A percentile compares a stretch with the other conserved stretches of the same genome.
These are phyloP conservation scores for Empis stercorea DNA, from an alignment of 2,888 invertebrate species.

Conservation along the genomic window DNA sequence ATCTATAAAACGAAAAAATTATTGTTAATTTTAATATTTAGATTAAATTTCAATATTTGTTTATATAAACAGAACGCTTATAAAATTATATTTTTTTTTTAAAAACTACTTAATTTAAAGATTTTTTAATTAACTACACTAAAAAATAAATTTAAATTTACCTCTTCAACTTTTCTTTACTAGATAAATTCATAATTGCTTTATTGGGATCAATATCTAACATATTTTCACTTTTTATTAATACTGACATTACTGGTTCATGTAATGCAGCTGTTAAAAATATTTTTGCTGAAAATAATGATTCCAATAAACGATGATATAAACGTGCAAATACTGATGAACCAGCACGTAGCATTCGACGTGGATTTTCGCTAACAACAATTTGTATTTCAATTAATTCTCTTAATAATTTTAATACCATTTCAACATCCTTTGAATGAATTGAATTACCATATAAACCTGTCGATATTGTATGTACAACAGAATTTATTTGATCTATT, in stretches of 20 bases:
- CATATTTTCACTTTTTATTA: constrained; percentile 83
- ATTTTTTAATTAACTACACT: too few species aligned
- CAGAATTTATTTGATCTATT: constrained; percentile 26
- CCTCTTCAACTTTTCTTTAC: constrained; percentile 43
- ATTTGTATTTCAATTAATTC: constrained; percentile 62
- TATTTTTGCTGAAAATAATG: constrained; percentile 78
- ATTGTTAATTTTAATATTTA: too few species aligned
- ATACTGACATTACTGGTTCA: constrained; percentile 77
- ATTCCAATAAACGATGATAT: constrained; percentile 80
- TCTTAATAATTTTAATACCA: constrained; percentile 49
- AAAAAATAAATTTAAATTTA: constrained; percentile 38
- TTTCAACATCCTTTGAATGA: constrained; percentile 59
- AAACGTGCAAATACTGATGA: constrained; percentile 77
- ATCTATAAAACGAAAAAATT: constrained; percentile 40
- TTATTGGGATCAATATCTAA: constrained; percentile 87
- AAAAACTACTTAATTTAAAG: not conserved
- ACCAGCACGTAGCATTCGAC: constrained; percentile 65
- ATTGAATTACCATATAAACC: constrained; percentile 63
- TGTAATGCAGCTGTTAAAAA: constrained; percentile 88
- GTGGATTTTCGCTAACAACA: constrained; percentile 52
- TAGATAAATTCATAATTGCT: constrained; percentile 36
- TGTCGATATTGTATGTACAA: constrained; percentile 38
- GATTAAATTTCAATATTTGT: too few species aligned
- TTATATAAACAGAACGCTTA: too few species aligned
- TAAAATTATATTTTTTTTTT: too few species aligned